Percentiles rank a stretch among this genome's conserved stretches.
These are phyloP conservation scores for Gephyroberyx darwinii DNA, from an alignment of 2,797 vertebrate species.

Conservation along the genomic window DNA sequence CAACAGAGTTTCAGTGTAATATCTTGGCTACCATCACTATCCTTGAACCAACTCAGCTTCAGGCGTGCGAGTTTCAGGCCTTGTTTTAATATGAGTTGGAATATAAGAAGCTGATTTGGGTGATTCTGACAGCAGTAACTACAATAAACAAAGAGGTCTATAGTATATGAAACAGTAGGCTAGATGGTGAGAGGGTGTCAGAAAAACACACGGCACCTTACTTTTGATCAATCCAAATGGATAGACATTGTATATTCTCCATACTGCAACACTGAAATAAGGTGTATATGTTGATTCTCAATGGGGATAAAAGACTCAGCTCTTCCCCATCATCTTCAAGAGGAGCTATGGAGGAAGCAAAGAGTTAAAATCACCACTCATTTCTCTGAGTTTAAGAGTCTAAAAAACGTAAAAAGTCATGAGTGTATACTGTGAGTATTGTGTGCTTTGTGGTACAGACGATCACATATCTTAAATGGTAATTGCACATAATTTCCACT, in stretches of 20 bases:
- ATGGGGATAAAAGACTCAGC: slow-evolving; percentile 41
- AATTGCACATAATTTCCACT: no score
- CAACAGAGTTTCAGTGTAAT: neutral
- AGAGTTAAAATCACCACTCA: neutral
- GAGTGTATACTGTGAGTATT: no score
- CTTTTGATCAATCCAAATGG: neutral
- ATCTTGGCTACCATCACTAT: slow-evolving; percentile 13
- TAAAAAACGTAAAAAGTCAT: neutral
- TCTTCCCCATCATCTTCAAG: slow-evolving; percentile 80
- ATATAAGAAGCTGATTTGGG: slow-evolving; percentile 3
- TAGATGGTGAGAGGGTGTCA: neutral
- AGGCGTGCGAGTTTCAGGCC: slow-evolving; percentile 28
- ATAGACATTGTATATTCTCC: slow-evolving; percentile 20
- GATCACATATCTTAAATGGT: no score
- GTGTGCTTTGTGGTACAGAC: no score
- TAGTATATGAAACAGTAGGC: slow-evolving; percentile 11
- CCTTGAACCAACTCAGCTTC: neutral
- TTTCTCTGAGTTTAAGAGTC: neutral
- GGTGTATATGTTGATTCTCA: slow-evolving; percentile 33
- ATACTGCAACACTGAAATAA: slow-evolving; percentile 31
- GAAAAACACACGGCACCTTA: slow-evolving; percentile 5
- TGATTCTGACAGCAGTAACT: slow-evolving; percentile 27
- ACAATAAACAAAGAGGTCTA: slow-evolving; percentile 17
- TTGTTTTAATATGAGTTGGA: neutral
- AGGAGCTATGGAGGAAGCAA: slow-evolving; percentile 72